Conservation (phyloP, 2,113 vertebrate species). For the Dasyurus viverrinus region DNA sequence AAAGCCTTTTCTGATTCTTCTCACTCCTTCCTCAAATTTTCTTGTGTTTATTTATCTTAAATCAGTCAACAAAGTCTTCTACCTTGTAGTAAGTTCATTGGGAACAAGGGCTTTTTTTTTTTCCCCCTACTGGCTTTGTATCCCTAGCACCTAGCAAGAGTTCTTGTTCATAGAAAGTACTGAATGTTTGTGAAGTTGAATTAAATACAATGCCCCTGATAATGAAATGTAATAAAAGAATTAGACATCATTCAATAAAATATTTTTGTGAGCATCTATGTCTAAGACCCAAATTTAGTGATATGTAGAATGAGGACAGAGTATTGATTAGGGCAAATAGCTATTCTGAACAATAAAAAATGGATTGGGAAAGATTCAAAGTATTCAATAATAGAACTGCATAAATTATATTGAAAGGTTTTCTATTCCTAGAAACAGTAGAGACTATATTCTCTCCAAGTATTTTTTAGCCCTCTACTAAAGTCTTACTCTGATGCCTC, state of each 20-base stretch:
- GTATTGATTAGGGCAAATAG: not conserved
- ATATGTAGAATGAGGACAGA: not conserved
- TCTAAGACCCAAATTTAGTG: not conserved
- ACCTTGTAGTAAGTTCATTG: not conserved
- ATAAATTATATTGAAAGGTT: not conserved
- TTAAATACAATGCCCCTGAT: not conserved
- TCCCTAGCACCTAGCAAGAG: not conserved
- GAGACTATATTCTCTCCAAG: not conserved
- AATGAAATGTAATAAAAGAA: not conserved
- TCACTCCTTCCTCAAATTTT: not conserved
- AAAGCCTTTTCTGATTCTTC: not conserved
- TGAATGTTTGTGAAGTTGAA: not conserved
- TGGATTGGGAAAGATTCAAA: not conserved
- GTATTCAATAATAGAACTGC: not conserved
- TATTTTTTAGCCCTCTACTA: not conserved
- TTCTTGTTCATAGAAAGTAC: not conserved
- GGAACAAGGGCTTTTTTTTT: too few relatives aligned
- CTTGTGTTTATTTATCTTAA: not conserved
- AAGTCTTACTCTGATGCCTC: not conserved
- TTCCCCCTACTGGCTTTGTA: not conserved
- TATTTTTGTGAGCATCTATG: not conserved
- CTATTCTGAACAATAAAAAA: not conserved
- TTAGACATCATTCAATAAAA: not conserved
- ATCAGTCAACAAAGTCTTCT: not conserved
- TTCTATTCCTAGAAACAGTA: not conserved